Conservation (phyloP, 2,113 vertebrate species). For the Pelvicachromis taeniatus region DNA sequence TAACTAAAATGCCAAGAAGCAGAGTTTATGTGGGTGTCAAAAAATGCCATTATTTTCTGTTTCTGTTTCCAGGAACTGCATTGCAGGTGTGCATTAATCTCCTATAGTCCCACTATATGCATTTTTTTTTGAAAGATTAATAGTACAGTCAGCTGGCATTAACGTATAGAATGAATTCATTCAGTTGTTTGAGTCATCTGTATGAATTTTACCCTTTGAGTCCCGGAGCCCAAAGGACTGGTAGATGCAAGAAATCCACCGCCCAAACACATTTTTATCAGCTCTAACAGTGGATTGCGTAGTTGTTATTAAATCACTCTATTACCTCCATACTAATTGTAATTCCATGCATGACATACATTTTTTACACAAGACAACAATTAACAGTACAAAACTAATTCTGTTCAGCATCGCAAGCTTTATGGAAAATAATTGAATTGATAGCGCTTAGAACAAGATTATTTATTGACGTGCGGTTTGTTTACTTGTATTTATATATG, state of each 20-base stretch:
- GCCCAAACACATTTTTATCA: neutral
- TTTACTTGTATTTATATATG: neutral
- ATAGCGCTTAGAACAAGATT: neutral
- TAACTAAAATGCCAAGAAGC: neutral
- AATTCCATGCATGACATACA: rapidly evolving
- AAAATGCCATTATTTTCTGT: neutral
- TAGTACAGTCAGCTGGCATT: neutral
- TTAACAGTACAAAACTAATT: neutral
- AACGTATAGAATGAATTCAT: neutral
- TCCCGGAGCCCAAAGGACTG: neutral
- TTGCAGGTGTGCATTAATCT: neutral
- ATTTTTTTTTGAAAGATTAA: neutral
- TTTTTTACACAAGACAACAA: rapidly evolving
- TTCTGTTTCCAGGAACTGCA: neutral
- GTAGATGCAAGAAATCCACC: neutral
- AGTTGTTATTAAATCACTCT: neutral
- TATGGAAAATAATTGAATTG: neutral
- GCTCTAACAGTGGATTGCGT: neutral
- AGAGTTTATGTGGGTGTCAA: neutral
- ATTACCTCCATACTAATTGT: neutral
- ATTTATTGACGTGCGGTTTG: neutral
- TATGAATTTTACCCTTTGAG: neutral
- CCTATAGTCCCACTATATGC: neutral
- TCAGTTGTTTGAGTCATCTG: neutral
- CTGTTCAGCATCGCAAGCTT: neutral